Evolutionary conservation across 2,888 invertebrate species (phyloP).

Genomic region (Himalopsyche japonica): DNA sequence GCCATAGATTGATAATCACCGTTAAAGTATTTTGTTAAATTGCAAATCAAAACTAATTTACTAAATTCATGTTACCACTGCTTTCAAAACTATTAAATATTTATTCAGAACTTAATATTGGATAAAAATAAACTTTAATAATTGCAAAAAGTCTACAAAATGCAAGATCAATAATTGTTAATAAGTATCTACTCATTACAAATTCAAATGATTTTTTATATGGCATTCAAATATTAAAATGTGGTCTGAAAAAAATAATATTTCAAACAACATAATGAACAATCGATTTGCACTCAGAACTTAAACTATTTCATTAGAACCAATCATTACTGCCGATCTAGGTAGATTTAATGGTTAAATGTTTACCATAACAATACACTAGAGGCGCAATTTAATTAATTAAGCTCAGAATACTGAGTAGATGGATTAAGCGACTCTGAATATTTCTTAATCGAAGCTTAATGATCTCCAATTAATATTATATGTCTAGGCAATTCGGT

Average conservation of each 20-base stretch:
- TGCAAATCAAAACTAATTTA: too few species aligned
- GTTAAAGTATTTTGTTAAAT: too few species aligned
- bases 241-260: neutral
- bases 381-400: neutral
- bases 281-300: neutral
- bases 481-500: neutral
- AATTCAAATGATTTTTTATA: too few species aligned
- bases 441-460: neutral
- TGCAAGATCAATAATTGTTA: too few species aligned
- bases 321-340: neutral
- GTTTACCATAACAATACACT: neutral
- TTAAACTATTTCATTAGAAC: neutral
- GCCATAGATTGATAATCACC: too few species aligned
- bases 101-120: too few species aligned
- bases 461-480: neutral
- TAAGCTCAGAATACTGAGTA: neutral
- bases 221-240: too few species aligned
- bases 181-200: too few species aligned
- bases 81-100: too few species aligned
- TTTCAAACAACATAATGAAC: neutral
- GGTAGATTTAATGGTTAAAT: neutral
- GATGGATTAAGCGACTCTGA: neutral
- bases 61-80: too few species aligned
- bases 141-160: too few species aligned
- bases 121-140: too few species aligned